Evolutionary conservation across 2,888 invertebrate species (phyloP).

Genomic region (Cristatella mucedo): DNA sequence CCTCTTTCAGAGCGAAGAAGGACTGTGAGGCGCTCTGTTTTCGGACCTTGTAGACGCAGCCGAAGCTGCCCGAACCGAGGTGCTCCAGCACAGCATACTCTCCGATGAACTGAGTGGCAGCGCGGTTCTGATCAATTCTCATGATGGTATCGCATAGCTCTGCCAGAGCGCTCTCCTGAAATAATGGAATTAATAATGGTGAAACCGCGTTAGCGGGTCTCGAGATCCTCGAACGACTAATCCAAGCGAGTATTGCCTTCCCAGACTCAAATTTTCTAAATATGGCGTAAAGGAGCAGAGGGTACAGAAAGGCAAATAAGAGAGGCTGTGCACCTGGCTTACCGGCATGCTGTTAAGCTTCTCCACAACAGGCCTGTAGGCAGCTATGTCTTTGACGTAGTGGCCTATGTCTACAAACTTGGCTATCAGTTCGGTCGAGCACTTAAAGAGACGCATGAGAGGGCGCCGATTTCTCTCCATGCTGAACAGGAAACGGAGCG

Average conservation of each 20-base stretch:
- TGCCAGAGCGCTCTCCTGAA: constrained; percentile 21
- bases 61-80: constrained; percentile 40
- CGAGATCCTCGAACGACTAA: no score
- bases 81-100: constrained; percentile 40
- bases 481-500: constrained; percentile 39
- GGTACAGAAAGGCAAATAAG: no score
- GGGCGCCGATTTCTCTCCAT: constrained; percentile 38
- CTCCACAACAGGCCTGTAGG: constrained; percentile 30
- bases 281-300: not conserved
- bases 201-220: no score
- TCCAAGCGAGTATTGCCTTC: no score
- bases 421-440: constrained; percentile 34
- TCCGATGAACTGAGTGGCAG: constrained; percentile 28
- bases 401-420: constrained; percentile 40
- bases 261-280: not conserved
- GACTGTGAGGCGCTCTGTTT: constrained; percentile 28
- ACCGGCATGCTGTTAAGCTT: constrained; percentile 26
- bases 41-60: constrained; percentile 40
- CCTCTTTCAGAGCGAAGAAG: constrained; percentile 40
- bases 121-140: constrained; percentile 28
- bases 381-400: constrained; percentile 34
- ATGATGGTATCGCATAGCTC: constrained; percentile 26
- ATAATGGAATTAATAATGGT: no score
- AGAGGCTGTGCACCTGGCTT: constrained; percentile 17
- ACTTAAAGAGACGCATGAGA: constrained; percentile 34